Percentiles rank a stretch among this genome's conserved stretches.
These are phyloP conservation scores for Climacteris rufus DNA, from an alignment of 2,113 vertebrate species.

Conservation along the genomic window DNA sequence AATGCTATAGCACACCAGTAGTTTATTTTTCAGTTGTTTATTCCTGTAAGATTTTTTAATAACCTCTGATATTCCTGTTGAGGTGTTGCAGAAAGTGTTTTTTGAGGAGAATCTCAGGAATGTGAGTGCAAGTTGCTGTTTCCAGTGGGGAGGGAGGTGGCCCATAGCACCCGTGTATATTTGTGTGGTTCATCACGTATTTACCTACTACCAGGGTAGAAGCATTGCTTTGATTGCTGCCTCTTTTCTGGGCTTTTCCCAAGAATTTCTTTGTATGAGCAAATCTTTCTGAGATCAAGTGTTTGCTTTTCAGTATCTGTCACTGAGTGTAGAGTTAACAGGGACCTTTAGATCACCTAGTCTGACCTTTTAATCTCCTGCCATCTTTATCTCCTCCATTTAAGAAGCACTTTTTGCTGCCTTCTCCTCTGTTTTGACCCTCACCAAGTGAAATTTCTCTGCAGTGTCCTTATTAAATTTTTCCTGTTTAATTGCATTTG, in stretches of 20 bases:
- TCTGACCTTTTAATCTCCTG: constrained; percentile 35
- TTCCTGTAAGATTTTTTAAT: not conserved
- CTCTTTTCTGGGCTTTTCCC: not conserved
- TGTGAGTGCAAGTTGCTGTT: not conserved
- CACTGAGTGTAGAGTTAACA: not conserved
- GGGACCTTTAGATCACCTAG: constrained; percentile 30
- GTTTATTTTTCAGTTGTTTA: constrained; percentile 14
- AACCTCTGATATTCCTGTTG: not conserved
- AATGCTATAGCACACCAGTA: not conserved
- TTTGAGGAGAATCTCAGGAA: not conserved
- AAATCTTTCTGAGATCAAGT: constrained; percentile 11
- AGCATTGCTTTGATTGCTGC: not conserved
- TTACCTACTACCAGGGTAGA: not conserved
- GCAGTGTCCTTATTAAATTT: not conserved
- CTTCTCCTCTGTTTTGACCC: not conserved
- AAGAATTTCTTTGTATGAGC: not conserved
- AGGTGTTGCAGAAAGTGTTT: not conserved
- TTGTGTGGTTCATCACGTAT: not conserved
- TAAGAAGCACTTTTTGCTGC: not conserved
- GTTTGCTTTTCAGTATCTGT: constrained; percentile 43
- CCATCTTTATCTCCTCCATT: not conserved
- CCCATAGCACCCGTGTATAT: fast-evolving
- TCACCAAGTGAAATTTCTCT: not conserved
- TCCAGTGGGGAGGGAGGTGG: not conserved
- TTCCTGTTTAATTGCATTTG: not conserved